Evolutionary conservation across 1,140 invertebrate genomes (phyloP).

Genomic region (Meteorus sp.): DNA sequence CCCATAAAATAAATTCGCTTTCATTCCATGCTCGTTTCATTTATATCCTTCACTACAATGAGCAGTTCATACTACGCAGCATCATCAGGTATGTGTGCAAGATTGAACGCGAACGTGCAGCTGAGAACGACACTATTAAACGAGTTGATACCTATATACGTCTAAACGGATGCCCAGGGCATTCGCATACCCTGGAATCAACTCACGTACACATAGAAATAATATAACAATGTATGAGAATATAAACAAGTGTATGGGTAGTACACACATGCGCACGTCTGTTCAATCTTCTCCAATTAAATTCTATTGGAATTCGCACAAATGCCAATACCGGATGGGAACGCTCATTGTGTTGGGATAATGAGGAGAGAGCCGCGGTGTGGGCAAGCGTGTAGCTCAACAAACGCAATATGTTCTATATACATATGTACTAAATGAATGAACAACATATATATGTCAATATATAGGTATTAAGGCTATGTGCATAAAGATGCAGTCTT

Average conservation of each 20-base stretch:
- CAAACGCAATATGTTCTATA: constrained; percentile 17
- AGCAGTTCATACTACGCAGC: too few species aligned
- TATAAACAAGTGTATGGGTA: not conserved
- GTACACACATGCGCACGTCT: constrained; percentile 1
- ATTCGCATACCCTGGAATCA: not conserved
- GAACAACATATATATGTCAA: constrained; percentile 8
- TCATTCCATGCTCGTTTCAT: too few species aligned
- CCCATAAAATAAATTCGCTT: too few species aligned
- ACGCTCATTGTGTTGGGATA: constrained; percentile 52
- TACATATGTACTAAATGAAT: constrained; percentile 2
- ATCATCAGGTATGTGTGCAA: too few species aligned
- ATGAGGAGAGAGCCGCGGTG: constrained; percentile 38
- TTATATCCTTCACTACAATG: too few species aligned
- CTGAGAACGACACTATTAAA: too few species aligned
- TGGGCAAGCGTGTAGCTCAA: constrained; percentile 15
- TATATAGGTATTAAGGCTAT: constrained; percentile 14
- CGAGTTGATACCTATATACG: too few species aligned
- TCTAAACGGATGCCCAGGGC: not conserved
- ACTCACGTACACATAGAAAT: not conserved
- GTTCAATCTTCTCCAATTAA: constrained; percentile 53
- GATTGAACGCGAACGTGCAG: too few species aligned
- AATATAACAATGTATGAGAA: not conserved
- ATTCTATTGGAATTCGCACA: constrained; percentile 55
- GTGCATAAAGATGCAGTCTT: constrained; percentile 37
- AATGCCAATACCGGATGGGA: constrained; percentile 51